phyloP scores from a whole-genome alignment of 2,888 invertebrate genomes.

The Machimus atricapillus region DNA sequence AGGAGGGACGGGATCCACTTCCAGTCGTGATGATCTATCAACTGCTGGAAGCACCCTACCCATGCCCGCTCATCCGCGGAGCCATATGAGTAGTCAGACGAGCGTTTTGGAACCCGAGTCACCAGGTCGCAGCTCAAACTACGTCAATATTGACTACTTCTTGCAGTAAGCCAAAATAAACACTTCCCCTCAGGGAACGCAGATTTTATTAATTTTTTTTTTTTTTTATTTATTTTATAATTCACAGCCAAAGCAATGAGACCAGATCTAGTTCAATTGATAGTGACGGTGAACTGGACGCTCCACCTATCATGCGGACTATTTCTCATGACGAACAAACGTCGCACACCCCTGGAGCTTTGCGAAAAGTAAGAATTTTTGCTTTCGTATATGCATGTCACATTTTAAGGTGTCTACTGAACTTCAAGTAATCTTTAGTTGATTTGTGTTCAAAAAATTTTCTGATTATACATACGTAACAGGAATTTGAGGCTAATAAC shows the following conservation, averaged over 20 bases:
- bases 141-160: constrained; percentile 92
- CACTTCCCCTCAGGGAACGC: not conserved
- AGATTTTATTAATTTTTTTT: constrained; percentile 1
- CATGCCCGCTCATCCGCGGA: constrained; percentile 53
- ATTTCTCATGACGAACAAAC: constrained; percentile 70
- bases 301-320: constrained; percentile 66
- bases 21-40: constrained; percentile 73
- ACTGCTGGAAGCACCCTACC: constrained; percentile 68
- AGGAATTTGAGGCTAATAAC: not conserved
- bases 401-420: not conserved
- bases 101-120: constrained; percentile 74
- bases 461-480: not conserved
- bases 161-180: constrained; percentile 71
- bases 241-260: constrained; percentile 61
- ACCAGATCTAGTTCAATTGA: constrained; percentile 65
- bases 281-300: constrained; percentile 65
- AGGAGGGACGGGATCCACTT: constrained; percentile 69
- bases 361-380: constrained; percentile 57
- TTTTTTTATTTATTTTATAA: constrained; percentile 12
- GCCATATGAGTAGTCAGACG: constrained; percentile 58
- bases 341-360: constrained; percentile 62
- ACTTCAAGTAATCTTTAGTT: not conserved
- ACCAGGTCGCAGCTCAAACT: constrained; percentile 82
- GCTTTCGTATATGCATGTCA: not conserved
- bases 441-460: not conserved